phyloP scores from a whole-genome alignment of 2,113 vertebrate species.

The Ameiurus melas region DNA sequence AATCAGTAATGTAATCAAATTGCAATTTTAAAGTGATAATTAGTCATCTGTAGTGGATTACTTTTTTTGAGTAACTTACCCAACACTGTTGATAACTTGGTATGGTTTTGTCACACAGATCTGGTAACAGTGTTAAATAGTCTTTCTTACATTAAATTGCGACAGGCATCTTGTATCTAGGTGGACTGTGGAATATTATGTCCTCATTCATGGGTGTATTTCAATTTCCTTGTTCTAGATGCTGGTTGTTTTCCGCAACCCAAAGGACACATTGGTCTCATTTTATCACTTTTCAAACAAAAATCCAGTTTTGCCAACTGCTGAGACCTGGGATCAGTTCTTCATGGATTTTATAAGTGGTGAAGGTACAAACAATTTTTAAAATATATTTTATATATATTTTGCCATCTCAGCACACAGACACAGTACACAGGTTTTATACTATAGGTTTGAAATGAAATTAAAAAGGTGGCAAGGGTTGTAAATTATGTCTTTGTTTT shows the following conservation, averaged over 20 bases:
- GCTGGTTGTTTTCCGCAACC: conserved; percentile 74
- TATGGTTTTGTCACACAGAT: not conserved
- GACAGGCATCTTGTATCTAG: not conserved
- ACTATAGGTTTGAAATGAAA: not conserved
- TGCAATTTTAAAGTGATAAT: too few relatives aligned
- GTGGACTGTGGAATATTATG: not conserved
- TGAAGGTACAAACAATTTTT: conserved; percentile 62
- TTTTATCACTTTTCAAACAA: conserved; percentile 77
- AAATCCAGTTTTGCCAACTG: conserved; percentile 65
- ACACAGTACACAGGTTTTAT: too few relatives aligned
- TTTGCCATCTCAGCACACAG: not conserved
- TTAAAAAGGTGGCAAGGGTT: not conserved
- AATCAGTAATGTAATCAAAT: too few relatives aligned
- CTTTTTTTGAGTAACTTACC: too few relatives aligned
- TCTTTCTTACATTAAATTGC: not conserved
- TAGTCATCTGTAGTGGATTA: too few relatives aligned
- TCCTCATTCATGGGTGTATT: not conserved
- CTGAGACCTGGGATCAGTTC: conserved; percentile 72
- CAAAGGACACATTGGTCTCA: conserved; percentile 75
- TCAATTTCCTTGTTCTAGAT: conserved; percentile 58
- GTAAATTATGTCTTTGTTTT: not conserved
- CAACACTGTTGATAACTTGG: not conserved
- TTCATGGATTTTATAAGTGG: conserved; percentile 72
- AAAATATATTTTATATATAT: too few relatives aligned
- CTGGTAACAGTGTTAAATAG: not conserved